phyloP scores from a whole-genome alignment of 2,888 invertebrate genomes.

The Acronicta psi region DNA sequence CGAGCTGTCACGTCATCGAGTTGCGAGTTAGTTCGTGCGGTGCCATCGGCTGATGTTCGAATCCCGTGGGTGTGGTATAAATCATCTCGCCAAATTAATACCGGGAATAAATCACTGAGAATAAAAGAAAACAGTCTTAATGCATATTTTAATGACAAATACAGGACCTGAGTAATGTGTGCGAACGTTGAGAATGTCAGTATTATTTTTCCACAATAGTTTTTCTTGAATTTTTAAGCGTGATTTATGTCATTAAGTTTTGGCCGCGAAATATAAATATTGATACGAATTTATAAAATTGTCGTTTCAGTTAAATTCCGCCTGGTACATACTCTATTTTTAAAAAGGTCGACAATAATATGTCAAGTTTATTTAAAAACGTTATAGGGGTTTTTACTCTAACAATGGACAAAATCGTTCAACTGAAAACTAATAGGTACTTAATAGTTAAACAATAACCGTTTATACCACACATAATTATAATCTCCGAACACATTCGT shows the following conservation, averaged over 20 bases:
- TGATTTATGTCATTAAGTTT: constrained; percentile 7
- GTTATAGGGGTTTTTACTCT: background rate
- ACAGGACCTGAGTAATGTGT: constrained; percentile 53
- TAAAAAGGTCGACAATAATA: background rate
- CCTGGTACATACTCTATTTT: background rate
- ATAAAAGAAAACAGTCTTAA: constrained; percentile 56
- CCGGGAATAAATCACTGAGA: constrained; percentile 61
- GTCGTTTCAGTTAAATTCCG: background rate
- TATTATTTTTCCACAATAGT: constrained; percentile 34
- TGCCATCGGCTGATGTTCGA: constrained; percentile 41
- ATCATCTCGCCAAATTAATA: constrained; percentile 72
- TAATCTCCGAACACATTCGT: constrained; percentile 21
- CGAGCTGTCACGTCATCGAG: constrained; percentile 32
- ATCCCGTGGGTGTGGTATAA: constrained; percentile 61
- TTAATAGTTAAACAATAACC: constrained; percentile 31
- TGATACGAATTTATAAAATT: constrained; percentile 5
- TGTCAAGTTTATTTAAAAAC: background rate
- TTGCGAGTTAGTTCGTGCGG: constrained; percentile 29
- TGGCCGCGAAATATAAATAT: constrained; percentile 16
- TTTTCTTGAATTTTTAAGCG: constrained; percentile 37
- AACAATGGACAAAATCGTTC: no score
- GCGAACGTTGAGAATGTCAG: constrained; percentile 39
- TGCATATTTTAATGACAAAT: constrained; percentile 59
- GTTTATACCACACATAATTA: constrained; percentile 27
- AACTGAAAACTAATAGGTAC: background rate